phyloP scores from a whole-genome alignment of 2,113 vertebrate species.

The Neodon shergylaensis region DNA sequence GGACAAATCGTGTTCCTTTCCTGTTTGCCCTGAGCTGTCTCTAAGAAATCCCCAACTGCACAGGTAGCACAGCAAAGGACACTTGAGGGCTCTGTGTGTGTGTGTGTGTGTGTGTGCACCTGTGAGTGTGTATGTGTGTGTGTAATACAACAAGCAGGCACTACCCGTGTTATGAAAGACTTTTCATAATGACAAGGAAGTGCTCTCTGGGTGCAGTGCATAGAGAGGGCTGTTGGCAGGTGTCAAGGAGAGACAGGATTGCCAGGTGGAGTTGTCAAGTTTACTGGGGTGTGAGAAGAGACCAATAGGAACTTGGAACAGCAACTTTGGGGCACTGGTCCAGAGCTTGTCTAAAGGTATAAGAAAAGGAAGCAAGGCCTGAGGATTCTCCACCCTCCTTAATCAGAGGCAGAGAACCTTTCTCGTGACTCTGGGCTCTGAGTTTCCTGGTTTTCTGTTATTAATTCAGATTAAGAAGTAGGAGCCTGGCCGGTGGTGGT shows the following conservation, averaged over 20 bases:
- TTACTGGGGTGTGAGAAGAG: background rate
- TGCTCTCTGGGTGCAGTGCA: background rate
- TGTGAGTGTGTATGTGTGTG: too few relatives aligned
- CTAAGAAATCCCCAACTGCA: background rate
- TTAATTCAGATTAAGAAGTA: conserved; percentile 83
- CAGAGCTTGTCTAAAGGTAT: background rate
- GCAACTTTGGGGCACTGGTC: background rate
- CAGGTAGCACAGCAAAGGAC: background rate
- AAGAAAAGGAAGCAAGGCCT: background rate
- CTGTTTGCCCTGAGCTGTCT: background rate
- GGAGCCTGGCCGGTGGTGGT: too few relatives aligned
- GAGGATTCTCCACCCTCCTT: background rate
- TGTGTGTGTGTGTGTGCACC: background rate
- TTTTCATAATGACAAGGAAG: background rate
- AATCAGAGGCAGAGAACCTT: background rate
- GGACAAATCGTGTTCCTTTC: background rate
- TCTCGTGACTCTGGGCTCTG: background rate
- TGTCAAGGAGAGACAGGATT: background rate
- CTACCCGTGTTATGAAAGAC: background rate
- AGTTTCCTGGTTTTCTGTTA: conserved; percentile 12
- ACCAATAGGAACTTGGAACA: background rate
- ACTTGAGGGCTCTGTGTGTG: background rate
- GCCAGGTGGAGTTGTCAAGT: background rate
- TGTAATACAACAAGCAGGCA: background rate
- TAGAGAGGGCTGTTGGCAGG: background rate